Evolutionary conservation across 2,888 invertebrate species (phyloP).

Genomic region (Entomobrya multifasciata): DNA sequence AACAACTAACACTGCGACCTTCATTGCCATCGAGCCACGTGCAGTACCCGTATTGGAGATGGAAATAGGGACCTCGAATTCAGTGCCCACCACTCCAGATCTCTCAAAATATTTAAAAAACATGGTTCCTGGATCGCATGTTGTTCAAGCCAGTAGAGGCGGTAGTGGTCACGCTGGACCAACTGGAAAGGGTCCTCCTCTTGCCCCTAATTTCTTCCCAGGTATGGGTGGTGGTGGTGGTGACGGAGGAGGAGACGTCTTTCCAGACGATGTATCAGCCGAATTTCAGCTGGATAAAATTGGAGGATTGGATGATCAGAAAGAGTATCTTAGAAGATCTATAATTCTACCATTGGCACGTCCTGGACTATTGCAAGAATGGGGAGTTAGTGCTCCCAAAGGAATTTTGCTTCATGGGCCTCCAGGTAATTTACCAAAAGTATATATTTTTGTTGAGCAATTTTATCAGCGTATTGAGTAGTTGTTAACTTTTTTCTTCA

Average conservation of each 20-base stretch:
- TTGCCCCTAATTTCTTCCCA: constrained; percentile 7
- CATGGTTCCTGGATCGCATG: neutral
- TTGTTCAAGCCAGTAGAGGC: neutral
- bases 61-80: too few species aligned
- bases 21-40: too few species aligned
- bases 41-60: too few species aligned
- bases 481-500: neutral
- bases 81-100: too few species aligned
- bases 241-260: neutral
- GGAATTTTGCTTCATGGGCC: constrained; percentile 80
- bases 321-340: constrained; percentile 60
- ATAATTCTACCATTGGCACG: constrained; percentile 66
- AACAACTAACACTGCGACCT: too few species aligned
- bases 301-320: constrained; percentile 72
- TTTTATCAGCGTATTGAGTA: neutral
- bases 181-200: too few species aligned
- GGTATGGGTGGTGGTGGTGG: constrained; percentile 16
- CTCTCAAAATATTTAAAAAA: too few species aligned
- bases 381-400: constrained; percentile 70
- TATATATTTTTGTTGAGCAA: neutral
- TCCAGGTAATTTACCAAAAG: constrained; percentile 68
- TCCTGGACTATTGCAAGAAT: constrained; percentile 76
- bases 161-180: neutral
- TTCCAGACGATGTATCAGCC: constrained; percentile 14
- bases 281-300: constrained; percentile 74